Evolutionary conservation across 2,888 invertebrate species (phyloP), one percentile per base, ranked within the genome.

Genomic region (Linnaemya tessellans): DNA sequence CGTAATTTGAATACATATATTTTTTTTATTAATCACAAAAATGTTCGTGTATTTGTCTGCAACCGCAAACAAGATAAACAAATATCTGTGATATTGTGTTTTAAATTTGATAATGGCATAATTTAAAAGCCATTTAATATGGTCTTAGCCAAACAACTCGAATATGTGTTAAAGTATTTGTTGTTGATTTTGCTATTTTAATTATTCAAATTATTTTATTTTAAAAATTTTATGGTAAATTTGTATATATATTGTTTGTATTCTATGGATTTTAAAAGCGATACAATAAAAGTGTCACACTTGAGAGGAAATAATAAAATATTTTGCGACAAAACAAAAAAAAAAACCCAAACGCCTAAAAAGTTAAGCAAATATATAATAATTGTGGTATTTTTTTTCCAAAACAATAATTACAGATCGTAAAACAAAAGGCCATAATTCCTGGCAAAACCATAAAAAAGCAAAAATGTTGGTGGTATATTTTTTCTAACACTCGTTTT

Each of bases 21-120:
- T 58, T 60, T 64, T 5, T 25, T 65, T 65, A 54, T 65, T 64
- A 71, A 64, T 71, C 62, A 51, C 10, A 46, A 56, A 77, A 30
- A 65, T 65, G 41, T 51, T 18, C 43, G 3, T 41, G 18, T 49
- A 68, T 78, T 78, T 68, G 51, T 54, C 62, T 51, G 49, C 30
- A 79, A 49, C 25, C 22, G 51, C 15, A 35, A 54, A 74, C 41
- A 60, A 15, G 80, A 74, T 74, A 74, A 73, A 65, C 18, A 73
- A 71, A 60, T 80, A 67, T 80, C 60, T 74, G 25, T 60, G 49
- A 56, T 64, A 71, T 64, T 80, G 51, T 65, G 46, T 38, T 56
- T 60, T 43, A 20, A 56, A 70, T 25, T 30, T 71, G 67, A 60
- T 80, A 80, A 80, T 74, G 41, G 51, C 67, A 68, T 74, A 67